These are phyloP conservation scores for Nothoprocta pentlandii DNA, from an alignment of 2,113 vertebrate species.

Conservation along the genomic window DNA sequence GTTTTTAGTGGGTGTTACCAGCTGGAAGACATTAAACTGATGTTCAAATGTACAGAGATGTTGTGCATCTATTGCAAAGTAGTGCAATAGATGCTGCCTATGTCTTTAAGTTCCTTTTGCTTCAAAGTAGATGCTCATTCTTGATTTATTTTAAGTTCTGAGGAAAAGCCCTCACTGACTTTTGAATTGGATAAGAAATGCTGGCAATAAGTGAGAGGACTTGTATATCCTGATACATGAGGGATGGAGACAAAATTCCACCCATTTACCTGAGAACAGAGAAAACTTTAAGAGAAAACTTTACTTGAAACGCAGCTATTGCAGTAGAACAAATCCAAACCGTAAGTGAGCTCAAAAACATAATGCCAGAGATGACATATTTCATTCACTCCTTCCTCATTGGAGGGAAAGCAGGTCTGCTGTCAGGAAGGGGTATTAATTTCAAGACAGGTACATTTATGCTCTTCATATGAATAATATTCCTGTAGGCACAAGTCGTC, in stretches of 20 bases:
- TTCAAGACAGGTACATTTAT: constrained; percentile 38
- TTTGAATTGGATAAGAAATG: constrained; percentile 45
- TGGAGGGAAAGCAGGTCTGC: constrained; percentile 54
- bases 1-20: neutral
- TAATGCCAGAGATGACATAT: constrained; percentile 47
- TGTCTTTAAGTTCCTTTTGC: neutral
- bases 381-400: constrained; percentile 36
- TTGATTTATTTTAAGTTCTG: constrained; percentile 60
- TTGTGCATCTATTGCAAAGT: neutral
- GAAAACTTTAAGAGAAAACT: constrained; percentile 51
- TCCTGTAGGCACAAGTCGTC: neutral
- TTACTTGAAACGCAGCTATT: constrained; percentile 56
- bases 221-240: constrained; percentile 43
- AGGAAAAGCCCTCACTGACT: constrained; percentile 60
- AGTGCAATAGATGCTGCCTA: neutral
- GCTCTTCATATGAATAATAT: constrained; percentile 53
- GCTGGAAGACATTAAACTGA: neutral
- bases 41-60: neutral
- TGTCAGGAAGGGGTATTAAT: constrained; percentile 62
- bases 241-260: constrained; percentile 46
- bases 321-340: constrained; percentile 47
- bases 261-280: constrained; percentile 51
- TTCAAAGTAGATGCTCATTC: constrained; percentile 54
- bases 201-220: constrained; percentile 45
- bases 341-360: constrained; percentile 12